These are phyloP conservation scores for Anguilla megastoma DNA, from an alignment of 2,797 vertebrate genomes.

Conservation along the genomic window DNA sequence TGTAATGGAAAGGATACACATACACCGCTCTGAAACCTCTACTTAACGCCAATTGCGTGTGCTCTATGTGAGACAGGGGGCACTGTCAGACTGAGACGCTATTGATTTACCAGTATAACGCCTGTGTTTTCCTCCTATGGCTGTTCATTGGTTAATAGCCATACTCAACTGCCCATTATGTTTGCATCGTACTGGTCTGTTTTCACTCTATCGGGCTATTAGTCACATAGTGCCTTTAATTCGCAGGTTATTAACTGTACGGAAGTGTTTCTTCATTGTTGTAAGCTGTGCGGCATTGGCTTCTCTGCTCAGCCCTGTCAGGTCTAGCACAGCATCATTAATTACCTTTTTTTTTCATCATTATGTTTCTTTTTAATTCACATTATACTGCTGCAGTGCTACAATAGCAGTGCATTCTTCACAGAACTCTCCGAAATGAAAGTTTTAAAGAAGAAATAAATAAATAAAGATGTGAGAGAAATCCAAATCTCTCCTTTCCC, in stretches of 20 bases:
- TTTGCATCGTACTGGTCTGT: background rate
- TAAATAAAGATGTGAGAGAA: background rate
- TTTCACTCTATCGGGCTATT: background rate
- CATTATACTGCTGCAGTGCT: background rate
- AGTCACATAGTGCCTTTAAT: background rate
- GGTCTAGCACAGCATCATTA: background rate
- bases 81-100: no score
- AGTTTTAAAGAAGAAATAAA: background rate
- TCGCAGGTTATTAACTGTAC: background rate
- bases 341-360: background rate
- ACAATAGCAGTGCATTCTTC: background rate
- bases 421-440: background rate
- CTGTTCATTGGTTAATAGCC: background rate
- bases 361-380: background rate
- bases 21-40: background rate
- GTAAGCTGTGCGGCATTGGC: background rate
- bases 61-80: background rate
- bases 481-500: background rate
- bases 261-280: background rate
- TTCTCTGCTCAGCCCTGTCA: background rate
- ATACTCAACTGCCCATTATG: background rate
- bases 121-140: background rate
- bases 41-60: background rate
- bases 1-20: background rate
- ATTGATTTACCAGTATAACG: background rate